Percentiles rank a stretch among this genome's conserved stretches.
phyloP scores from a whole-genome alignment of 2,797 vertebrate species.

The Clarias fuscus region DNA sequence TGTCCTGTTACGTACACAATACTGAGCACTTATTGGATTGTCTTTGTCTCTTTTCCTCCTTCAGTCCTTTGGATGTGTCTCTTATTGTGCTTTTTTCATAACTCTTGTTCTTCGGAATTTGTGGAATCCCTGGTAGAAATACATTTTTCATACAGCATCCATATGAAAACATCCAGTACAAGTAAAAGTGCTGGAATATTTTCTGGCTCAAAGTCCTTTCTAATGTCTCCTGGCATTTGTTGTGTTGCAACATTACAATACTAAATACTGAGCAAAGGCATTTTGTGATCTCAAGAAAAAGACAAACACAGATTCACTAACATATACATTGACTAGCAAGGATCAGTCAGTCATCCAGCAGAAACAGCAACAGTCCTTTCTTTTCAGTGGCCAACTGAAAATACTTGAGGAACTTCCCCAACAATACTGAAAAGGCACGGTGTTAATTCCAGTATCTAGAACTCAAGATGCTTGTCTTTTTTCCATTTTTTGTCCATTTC shows the following conservation, averaged over 20 bases:
- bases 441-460: conserved; percentile 58
- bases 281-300: conserved; percentile 48
- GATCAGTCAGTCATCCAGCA: conserved; percentile 40
- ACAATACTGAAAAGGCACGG: conserved; percentile 72
- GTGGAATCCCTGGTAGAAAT: neutral
- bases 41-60: conserved; percentile 7
- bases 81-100: conserved; percentile 22
- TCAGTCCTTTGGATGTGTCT: conserved; percentile 13
- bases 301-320: conserved; percentile 36
- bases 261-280: conserved; percentile 44
- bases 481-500: conserved; percentile 61
- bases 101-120: neutral
- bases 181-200: conserved; percentile 34
- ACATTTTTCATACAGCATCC: conserved; percentile 4
- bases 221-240: neutral
- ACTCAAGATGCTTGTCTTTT: conserved; percentile 58
- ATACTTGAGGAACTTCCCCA: conserved; percentile 53
- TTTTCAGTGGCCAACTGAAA: conserved; percentile 71
- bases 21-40: conserved; percentile 5
- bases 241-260: conserved; percentile 34
- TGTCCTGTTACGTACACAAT: conserved; percentile 11
- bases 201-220: conserved; percentile 22
- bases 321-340: conserved; percentile 45
- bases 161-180: conserved; percentile 33
- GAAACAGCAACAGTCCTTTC: conserved; percentile 48